phyloP scores from a whole-genome alignment of 2,888 invertebrate species.

The Troglohyphantes excavatus region DNA sequence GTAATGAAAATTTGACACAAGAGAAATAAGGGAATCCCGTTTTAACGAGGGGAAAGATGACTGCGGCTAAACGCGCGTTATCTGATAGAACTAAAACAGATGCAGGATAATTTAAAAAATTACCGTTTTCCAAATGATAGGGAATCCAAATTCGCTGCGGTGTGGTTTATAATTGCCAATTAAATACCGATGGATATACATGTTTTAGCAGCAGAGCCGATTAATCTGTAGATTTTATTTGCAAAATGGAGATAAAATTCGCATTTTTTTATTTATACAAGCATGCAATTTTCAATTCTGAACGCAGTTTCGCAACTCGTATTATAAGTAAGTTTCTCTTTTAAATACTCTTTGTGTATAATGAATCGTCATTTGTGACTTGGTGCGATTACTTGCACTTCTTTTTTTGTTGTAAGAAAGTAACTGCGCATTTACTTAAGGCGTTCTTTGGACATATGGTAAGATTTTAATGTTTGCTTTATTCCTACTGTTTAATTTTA shows the following conservation, averaged over 20 bases:
- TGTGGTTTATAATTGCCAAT: conserved; percentile 43
- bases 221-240: background rate
- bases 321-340: background rate
- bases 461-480: too few species aligned
- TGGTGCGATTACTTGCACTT: too few species aligned
- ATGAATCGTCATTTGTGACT: too few species aligned
- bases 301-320: background rate
- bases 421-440: too few species aligned
- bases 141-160: conserved; percentile 27
- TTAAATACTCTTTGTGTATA: background rate
- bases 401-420: too few species aligned
- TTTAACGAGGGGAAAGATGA: background rate
- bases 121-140: background rate
- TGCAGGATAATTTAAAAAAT: background rate
- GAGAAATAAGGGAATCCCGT: too few species aligned
- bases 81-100: background rate
- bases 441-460: too few species aligned
- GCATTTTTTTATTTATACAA: background rate
- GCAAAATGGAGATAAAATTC: too few species aligned
- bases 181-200: conserved; percentile 2
- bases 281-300: background rate
- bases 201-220: background rate
- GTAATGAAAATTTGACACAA: too few species aligned
- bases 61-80: background rate
- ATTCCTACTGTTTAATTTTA: too few species aligned